phyloP scores from a whole-genome alignment of 2,888 invertebrate genomes.

The Drosophila anceps region DNA sequence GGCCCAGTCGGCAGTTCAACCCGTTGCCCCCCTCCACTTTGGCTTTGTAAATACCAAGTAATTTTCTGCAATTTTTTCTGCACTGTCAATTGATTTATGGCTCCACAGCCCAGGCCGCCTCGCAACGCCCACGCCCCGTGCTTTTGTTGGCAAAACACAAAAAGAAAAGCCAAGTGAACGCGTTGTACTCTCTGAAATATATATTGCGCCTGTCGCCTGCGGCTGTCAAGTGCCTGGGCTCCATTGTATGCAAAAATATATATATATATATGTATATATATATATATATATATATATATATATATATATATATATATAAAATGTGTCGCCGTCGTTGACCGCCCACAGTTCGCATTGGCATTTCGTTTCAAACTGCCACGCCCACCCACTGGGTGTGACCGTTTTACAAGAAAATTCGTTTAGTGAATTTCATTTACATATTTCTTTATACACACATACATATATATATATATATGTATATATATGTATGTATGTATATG shows the following conservation, averaged over 20 bases:
- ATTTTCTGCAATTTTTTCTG: conserved; percentile 75
- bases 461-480: not conserved
- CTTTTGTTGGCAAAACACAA: conserved; percentile 64
- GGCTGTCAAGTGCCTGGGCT: conserved; percentile 64
- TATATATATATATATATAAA: conserved; percentile 10
- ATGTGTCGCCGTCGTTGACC: conserved; percentile 64
- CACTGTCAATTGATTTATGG: conserved; percentile 76
- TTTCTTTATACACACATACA: conserved; percentile 9
- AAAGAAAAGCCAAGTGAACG: conserved; percentile 67
- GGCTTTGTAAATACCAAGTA: conserved; percentile 74
- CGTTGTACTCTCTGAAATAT: conserved; percentile 50
- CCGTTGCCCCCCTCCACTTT: not conserved
- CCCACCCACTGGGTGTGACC: conserved; percentile 58
- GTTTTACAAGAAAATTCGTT: conserved; percentile 77
- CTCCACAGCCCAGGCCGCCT: conserved; percentile 12
- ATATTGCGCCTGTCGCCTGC: conserved; percentile 52
- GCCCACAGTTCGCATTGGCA: conserved; percentile 44
- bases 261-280: not conserved
- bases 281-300: not conserved
- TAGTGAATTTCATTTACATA: conserved; percentile 65
- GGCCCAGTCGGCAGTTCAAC: not conserved
- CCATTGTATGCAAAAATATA: conserved; percentile 48
- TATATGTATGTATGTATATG: not conserved
- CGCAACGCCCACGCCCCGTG: not conserved
- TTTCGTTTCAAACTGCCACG: conserved; percentile 11